These are phyloP conservation scores for Auanema freiburgensis DNA, from an alignment of 2,888 invertebrate genomes.

Conservation along the genomic window DNA sequence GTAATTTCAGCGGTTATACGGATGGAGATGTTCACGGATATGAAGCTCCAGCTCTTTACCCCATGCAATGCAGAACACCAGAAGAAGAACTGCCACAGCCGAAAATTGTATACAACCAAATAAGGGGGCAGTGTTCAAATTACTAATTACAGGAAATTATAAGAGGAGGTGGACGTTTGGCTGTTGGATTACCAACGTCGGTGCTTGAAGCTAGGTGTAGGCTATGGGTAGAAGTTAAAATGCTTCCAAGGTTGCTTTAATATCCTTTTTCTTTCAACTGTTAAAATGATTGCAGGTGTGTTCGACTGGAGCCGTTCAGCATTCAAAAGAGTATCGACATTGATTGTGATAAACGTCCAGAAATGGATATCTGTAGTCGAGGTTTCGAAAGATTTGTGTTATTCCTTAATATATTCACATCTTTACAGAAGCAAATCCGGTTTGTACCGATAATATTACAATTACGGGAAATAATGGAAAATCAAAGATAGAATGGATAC, in stretches of 20 bases:
- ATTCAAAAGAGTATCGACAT: conserved; percentile 58
- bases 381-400: conserved; percentile 22
- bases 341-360: conserved; percentile 54
- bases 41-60: conserved; percentile 55
- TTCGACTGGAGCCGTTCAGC: conserved; percentile 51
- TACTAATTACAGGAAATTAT: conserved; percentile 41
- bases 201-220: conserved; percentile 54
- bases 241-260: conserved; percentile 37
- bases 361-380: conserved; percentile 47
- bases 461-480: conserved; percentile 46
- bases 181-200: conserved; percentile 46
- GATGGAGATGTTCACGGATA: conserved; percentile 58
- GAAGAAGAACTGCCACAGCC: conserved; percentile 51
- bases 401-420: conserved; percentile 1
- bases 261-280: neutral
- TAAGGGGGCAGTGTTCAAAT: neutral
- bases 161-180: conserved; percentile 53
- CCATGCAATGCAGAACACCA: conserved; percentile 54
- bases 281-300: conserved; percentile 39
- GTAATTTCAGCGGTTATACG: conserved; percentile 43
- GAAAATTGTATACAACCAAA: conserved; percentile 26
- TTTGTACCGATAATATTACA: conserved; percentile 46
- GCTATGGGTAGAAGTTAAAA: conserved; percentile 54
- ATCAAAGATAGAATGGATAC: conserved; percentile 46
- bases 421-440: conserved; percentile 32